Base-by-base conservation (phyloP, 2,113 vertebrate species). In the Hippocampus guttulatus region DNA sequence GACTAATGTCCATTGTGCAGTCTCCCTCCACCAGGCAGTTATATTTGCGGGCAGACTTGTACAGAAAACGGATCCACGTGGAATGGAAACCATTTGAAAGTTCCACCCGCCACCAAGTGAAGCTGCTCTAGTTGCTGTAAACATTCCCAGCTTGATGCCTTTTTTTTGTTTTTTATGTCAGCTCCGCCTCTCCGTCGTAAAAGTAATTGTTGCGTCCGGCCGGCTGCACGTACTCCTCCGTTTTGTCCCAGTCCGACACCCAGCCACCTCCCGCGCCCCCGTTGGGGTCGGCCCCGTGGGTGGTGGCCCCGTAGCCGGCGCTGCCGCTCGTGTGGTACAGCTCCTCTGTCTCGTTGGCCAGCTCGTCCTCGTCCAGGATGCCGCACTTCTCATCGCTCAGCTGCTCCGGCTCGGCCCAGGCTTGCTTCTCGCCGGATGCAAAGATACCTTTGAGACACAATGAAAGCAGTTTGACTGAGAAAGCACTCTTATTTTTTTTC, bases 391-490 rank as follows among this genome's bases (percentile, higher is more conserved):
- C 97, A 58, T 96, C 94, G 43, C 95, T 98, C 25, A 92, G 92
- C 83, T 95, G 92, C 75, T 99, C 97, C 0, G 97, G 97, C 73
- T 99, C 97, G 9, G 97, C 97, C 97, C 97, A 99, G 0, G 92
- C 80, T 67, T 99, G 97, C 67, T 99, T 96, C 77, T 99, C 97
- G 78, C 97, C 97, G 0, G 97, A 99, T 66, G 97, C 97, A 89
- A 99, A 99, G 83, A 98, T 61, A 81, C 96, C 79, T 99, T 93
- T 81, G 91, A 91, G 91, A 51, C 5, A 51, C 15, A 15, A 49
- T 49, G 5, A 20, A 51, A 51, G 16, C 5, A 5, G 16, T 51
- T 51, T 7, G 15, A 20, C 15, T 7, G 47, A 18, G 18, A 5
- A 51, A 45, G 3, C 10, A 3, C 33, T 38, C 33, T 38, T 38